phyloP scores from a whole-genome alignment of 2,797 vertebrate genomes.

The Chaetophractus vellerosus region DNA sequence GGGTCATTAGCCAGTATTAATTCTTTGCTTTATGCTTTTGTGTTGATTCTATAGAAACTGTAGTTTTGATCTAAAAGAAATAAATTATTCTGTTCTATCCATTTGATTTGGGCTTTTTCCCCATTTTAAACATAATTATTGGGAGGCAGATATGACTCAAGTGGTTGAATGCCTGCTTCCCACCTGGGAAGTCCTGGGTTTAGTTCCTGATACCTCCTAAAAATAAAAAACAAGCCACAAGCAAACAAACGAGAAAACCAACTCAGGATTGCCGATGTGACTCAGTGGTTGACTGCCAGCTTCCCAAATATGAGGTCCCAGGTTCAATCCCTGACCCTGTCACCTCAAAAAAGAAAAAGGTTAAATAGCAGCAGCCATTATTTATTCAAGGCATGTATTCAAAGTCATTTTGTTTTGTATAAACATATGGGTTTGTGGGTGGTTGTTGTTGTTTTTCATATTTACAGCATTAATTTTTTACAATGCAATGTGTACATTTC shows the following conservation, averaged over 20 bases:
- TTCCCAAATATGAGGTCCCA: too few species aligned
- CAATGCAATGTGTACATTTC: neutral
- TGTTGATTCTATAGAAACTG: neutral
- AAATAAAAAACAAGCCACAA: too few species aligned
- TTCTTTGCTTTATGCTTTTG: conserved; percentile 14
- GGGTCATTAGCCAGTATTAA: neutral
- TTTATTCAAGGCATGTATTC: neutral
- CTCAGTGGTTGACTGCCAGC: too few species aligned
- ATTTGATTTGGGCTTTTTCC: conserved; percentile 44
- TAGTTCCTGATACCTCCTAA: too few species aligned
- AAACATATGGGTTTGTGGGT: neutral
- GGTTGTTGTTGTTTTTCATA: neutral
- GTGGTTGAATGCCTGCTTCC: too few species aligned
- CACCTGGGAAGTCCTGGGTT: too few species aligned
- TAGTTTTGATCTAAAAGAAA: conserved; percentile 60
- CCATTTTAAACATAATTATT: conserved; percentile 1
- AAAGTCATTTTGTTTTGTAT: conserved; percentile 48
- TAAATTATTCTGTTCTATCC: conserved; percentile 15
- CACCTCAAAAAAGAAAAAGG: too few species aligned
- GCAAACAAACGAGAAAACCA: too few species aligned
- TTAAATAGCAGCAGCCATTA: conserved; percentile 23
- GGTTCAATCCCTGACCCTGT: too few species aligned
- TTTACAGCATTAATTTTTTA: conserved; percentile 14
- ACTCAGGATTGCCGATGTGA: too few species aligned
- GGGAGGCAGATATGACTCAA: too few species aligned